Base-by-base conservation (phyloP, 2,888 invertebrate species). In the Marronus borbonicus region DNA sequence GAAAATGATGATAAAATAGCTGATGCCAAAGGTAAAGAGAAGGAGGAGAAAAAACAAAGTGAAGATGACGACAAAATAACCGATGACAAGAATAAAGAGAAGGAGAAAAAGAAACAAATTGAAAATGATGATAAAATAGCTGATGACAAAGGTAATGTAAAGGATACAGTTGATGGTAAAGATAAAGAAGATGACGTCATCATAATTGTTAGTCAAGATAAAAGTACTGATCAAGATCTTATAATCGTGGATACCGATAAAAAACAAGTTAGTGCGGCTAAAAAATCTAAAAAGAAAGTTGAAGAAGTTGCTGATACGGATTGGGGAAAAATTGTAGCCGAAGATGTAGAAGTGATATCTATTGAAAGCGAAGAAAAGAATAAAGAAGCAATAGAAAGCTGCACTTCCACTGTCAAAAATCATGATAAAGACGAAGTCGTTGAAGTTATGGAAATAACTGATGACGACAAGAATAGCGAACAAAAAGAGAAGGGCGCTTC, bases 61-160 rank as follows among this genome's bases (percentile, higher is more conserved):
- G 10, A 39, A 44, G 14, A 2, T 17, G 44, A 39, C 44, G 66
- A 44, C 10, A 62, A 62, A 62, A 62, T 8, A 10, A n/a, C 10
- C 3, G 80, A 76, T 58, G 80, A 88, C 89, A 58, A 50, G 3
- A 58, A 68, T 52, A 68, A 76, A 52, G 86, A 90, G 65, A 88
- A 88, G 49, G 77, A 70, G 44, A 72, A 79, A 58, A 76, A 78
- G 28, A 77, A 20, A 28, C 39, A 58, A 20, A 5, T 7, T n/a
- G 4, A 44, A 49, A 1, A 3, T 20, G 49, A 44, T 49, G 66
- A 44, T 20, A 62, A 62, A 62, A 62, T 8, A 10, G n/a, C 10
- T 14, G 62, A 62, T 62, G 62, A 31, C 1, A 14, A 10, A 36
- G 76, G 79, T 55, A 76, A 78, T 39, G 78, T 14, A 14, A 36